phyloP scores from a whole-genome alignment of 1,140 invertebrate genomes.

The Tribolium madens region DNA sequence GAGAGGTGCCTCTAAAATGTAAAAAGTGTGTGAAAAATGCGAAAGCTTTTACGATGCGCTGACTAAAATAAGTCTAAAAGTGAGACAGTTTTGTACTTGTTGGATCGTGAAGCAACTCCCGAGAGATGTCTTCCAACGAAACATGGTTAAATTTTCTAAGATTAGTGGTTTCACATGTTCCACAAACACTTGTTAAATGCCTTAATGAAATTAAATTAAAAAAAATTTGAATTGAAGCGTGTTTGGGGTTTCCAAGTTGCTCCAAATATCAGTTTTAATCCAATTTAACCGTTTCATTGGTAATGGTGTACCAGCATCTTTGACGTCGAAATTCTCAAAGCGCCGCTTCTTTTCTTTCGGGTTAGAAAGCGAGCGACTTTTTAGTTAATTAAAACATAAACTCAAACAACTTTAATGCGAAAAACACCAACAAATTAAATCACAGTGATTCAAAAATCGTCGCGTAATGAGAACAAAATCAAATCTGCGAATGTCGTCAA shows the following conservation, averaged over 20 bases:
- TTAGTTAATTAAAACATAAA: conserved; percentile 45
- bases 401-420: conserved; percentile 34
- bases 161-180: conserved; percentile 33
- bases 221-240: too few species aligned
- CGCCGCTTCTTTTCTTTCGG: conserved; percentile 2
- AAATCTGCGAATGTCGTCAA: conserved; percentile 39
- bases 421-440: conserved; percentile 18
- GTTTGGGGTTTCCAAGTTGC: neutral
- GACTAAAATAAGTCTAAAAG: neutral
- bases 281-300: conserved; percentile 12
- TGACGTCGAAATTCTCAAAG: conserved; percentile 13
- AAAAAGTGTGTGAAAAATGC: neutral
- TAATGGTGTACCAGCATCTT: neutral
- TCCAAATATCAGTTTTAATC: neutral
- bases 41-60: conserved; percentile 2
- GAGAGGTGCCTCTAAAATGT: neutral
- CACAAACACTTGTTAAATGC: too few species aligned
- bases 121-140: neutral
- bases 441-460: conserved; percentile 1
- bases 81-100: neutral
- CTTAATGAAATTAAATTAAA: too few species aligned
- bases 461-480: conserved; percentile 18
- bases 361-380: conserved; percentile 26
- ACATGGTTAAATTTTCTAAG: conserved; percentile 28
- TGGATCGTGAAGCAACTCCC: neutral